Evolutionary conservation across 2,113 vertebrate species (phyloP), one percentile per base, ranked within the genome.

Genomic region (Gadus chalcogrammus): DNA sequence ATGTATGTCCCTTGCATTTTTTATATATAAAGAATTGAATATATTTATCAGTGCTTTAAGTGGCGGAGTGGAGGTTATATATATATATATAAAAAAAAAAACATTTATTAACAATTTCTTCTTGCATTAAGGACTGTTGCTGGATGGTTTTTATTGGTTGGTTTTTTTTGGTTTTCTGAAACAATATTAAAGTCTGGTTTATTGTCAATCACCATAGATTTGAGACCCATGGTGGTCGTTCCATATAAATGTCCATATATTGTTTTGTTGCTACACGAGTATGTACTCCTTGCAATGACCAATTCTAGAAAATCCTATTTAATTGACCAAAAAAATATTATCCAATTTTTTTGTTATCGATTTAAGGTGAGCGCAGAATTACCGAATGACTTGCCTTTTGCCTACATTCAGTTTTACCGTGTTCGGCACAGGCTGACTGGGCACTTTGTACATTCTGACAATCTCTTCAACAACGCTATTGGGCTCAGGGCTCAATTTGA

Each of bases 11-110:
- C 88, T 74, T 65, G 79, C 77, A 81, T 87, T 91, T 91, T 91
- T 91, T 88, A 90, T 85, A 80, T 79, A 61, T 72, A 77, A 81
- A 90, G 84, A 85, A 77, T 67, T 86, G 82, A 79, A 89, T 87
- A 90, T 90, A 91, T 91, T 91, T 90, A 91, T 92, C 90, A 88
- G 85, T 88, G 85, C 84, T 86, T 90, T 87, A 85, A 79, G 72
- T 88, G 76, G 79, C 76, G 68, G 75, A 78, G 76, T 83, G 80
- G 87, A 88, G 79, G 77, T 89, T 90, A 82, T 90, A 78, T 87
- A 24, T 24, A 24, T 24, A 24, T n/a, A n/a, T n/a, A n/a, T n/a
- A 73, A 70, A 79, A 83, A 87, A 85, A 13, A 48, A 12, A 69
- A 35, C 71, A 65, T 67, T 72, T 73, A 71, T 77, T 69, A 70